Evolutionary conservation across 2,113 vertebrate genomes (phyloP), one percentile per base, ranked within the genome.

Genomic region (Prochilodus magdalenae): DNA sequence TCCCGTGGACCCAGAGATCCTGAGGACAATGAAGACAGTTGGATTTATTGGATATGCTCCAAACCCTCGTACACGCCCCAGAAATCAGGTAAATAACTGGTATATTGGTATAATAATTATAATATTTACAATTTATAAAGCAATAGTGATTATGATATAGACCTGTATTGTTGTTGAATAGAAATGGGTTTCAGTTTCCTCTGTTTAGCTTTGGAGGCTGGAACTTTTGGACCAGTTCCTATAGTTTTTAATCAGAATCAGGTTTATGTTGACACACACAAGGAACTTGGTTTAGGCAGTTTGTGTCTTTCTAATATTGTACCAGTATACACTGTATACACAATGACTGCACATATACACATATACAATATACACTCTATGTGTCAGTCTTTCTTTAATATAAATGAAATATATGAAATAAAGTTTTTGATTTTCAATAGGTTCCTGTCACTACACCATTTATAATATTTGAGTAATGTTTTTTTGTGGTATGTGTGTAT

Each of bases 21-120:
- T 99, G 30, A 97, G 97, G 75, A 96, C 96, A 15, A 99, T 99
- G 96, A 99, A 99, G 91, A 98, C 97, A 0, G 98, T 99, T 57
- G 98, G 98, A 0, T 99, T 99, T 89, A 99, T 99, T 0, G 98
- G 98, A 73, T 99, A 99, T 0, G 97, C 98, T 4, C 96, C 97
- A 0, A 99, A 99, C 87, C 97, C 97, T 55, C 95, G 97, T 0
- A 97, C 96, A 79, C 96, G 95, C 33, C 96, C 97, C 27, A 95
- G 97, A 0, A 99, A 99, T 89, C 98, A 98, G 97, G 98, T 93
- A 89, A 0, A 83, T 83, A 36, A 36, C 6, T 36, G n/a, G n/a
- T n/a, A n/a, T n/a, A n/a, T n/a, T n/a, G n/a, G n/a, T n/a, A n/a
- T n/a, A n/a, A n/a, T n/a, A n/a, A n/a, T n/a, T n/a, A n/a, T n/a